Conservation (phyloP, 2,888 invertebrate species). For the Campaea margaritaria region DNA sequence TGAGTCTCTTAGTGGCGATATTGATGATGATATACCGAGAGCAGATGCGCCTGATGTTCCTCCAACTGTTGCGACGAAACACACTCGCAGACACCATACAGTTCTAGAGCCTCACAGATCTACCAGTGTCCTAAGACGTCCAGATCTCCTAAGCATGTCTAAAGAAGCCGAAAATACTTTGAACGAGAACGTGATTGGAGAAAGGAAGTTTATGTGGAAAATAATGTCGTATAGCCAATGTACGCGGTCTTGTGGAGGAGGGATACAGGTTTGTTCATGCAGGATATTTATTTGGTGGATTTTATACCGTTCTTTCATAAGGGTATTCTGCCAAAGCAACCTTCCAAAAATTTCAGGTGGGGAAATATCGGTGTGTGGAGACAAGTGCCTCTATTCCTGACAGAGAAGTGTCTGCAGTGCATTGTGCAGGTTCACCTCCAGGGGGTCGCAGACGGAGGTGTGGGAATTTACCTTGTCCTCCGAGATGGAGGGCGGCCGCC, state of each 20-base stretch:
- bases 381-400: slow-evolving; percentile 80
- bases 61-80: slow-evolving; percentile 61
- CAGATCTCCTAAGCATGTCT: slow-evolving; percentile 52
- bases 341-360: slow-evolving; percentile 82
- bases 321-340: background rate
- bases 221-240: slow-evolving; percentile 91
- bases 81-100: slow-evolving; percentile 69
- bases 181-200: slow-evolving; percentile 70
- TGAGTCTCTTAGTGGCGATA: slow-evolving; percentile 84
- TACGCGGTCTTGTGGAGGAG: slow-evolving; percentile 92
- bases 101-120: slow-evolving; percentile 57
- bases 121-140: slow-evolving; percentile 46
- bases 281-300: background rate
- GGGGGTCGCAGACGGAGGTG: slow-evolving; percentile 85
- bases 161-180: slow-evolving; percentile 59
- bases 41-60: slow-evolving; percentile 54
- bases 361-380: slow-evolving; percentile 90
- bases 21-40: slow-evolving; percentile 64
- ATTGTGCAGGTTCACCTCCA: slow-evolving; percentile 86
- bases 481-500: slow-evolving; percentile 91
- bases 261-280: slow-evolving; percentile 84
- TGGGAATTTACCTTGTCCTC: slow-evolving; percentile 92
- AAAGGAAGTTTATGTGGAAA: slow-evolving; percentile 90
- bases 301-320: too few species aligned
- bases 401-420: slow-evolving; percentile 85